These are phyloP conservation scores for Bombus affinis DNA, from an alignment of 1,140 invertebrate species.

Conservation along the genomic window DNA sequence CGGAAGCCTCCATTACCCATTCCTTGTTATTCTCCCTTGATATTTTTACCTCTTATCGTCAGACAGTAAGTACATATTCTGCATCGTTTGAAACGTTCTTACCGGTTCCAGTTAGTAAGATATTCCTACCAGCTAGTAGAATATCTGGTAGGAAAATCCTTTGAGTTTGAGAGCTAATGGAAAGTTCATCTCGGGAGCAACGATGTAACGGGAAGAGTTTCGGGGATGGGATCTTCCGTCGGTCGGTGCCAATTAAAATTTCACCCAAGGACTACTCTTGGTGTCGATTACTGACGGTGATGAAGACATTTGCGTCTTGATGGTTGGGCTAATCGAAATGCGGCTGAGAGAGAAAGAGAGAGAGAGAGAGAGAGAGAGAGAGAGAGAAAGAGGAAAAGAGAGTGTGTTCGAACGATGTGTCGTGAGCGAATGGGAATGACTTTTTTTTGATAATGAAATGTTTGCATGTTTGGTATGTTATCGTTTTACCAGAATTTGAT, in stretches of 20 bases:
- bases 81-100: constrained; percentile 17
- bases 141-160: neutral
- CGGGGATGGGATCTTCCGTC: constrained; percentile 9
- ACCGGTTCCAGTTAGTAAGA: too few species aligned
- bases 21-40: neutral
- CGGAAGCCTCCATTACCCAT: neutral
- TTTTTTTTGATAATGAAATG: neutral
- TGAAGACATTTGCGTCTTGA: constrained; percentile 12
- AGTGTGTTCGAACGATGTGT: neutral
- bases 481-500: too few species aligned
- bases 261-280: neutral
- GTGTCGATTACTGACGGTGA: neutral
- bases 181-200: constrained; percentile 26
- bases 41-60: constrained; percentile 29
- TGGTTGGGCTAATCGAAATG: neutral
- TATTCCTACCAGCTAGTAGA: neutral
- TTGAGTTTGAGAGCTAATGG: constrained; percentile 21
- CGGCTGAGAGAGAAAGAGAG: neutral
- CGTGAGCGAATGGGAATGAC: neutral
- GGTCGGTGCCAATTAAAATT: constrained; percentile 45
- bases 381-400: neutral
- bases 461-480: neutral
- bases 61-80: constrained; percentile 30
- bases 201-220: constrained; percentile 27
- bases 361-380: neutral